phyloP scores from a whole-genome alignment of 2,113 vertebrate species.

The Pavo muticus region DNA sequence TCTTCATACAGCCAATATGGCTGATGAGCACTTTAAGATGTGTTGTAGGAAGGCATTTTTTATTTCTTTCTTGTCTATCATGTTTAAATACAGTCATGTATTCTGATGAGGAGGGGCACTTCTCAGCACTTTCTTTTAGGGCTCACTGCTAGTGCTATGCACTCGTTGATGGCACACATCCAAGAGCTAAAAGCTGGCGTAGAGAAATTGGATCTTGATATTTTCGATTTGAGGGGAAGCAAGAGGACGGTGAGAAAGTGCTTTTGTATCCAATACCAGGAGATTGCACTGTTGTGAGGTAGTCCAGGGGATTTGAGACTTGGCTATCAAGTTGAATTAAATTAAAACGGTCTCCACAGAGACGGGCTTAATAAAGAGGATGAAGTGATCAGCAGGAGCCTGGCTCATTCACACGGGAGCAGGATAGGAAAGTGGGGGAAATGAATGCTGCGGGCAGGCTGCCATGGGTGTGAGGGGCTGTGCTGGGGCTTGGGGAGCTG shows the following conservation, averaged over 20 bases:
- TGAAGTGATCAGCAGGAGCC: conserved; percentile 11
- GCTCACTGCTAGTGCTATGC: neutral
- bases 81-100: neutral
- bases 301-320: conserved; percentile 12
- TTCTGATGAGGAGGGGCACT: neutral
- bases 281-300: neutral
- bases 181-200: neutral
- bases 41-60: neutral
- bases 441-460: neutral
- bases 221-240: neutral
- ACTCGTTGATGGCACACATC: neutral
- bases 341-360: conserved; percentile 46
- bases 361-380: conserved; percentile 39
- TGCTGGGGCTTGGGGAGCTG: neutral
- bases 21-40: neutral
- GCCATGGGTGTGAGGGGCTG: neutral
- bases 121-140: neutral
- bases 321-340: conserved; percentile 43
- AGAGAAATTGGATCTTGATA: conserved; percentile 5
- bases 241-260: neutral
- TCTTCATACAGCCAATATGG: neutral
- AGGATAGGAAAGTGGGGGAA: neutral
- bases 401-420: neutral
- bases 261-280: neutral
- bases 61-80: neutral